phyloP scores from a whole-genome alignment of 2,888 invertebrate genomes.

The Chrysopilus asiliformis region DNA sequence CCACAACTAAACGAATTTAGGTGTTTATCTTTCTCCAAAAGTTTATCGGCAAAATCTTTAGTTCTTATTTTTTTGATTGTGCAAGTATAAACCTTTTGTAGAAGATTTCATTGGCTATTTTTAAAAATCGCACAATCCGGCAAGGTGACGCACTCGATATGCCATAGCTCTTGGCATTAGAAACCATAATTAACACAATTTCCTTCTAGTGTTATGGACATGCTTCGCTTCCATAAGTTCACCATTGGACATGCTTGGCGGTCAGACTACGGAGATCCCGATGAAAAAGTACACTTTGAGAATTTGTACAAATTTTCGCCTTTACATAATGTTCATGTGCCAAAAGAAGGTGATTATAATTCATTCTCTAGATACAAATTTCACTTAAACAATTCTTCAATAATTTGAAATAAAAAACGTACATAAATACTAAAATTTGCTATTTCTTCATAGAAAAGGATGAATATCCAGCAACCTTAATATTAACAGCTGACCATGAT shows the following conservation, averaged over 20 bases:
- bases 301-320: slow-evolving; percentile 83
- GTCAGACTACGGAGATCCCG: slow-evolving; percentile 89
- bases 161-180: neutral
- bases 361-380: no score
- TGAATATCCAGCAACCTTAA: slow-evolving; percentile 82
- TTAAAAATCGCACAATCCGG: no score
- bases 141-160: neutral
- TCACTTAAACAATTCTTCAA: no score
- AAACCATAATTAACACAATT: neutral
- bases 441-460: slow-evolving; percentile 24
- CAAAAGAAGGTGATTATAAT: slow-evolving; percentile 38
- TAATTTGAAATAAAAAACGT: no score
- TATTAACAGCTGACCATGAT: slow-evolving; percentile 96
- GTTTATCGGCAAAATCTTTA: no score
- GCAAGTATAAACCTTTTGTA: no score
- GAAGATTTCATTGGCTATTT: no score
- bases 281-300: slow-evolving; percentile 72
- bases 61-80: no score
- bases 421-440: slow-evolving; percentile 8
- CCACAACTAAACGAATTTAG: no score
- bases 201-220: slow-evolving; percentile 84
- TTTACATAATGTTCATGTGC: slow-evolving; percentile 73
- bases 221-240: slow-evolving; percentile 95
- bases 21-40: no score
- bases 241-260: slow-evolving; percentile 96